Percentiles rank a stretch among this genome's conserved stretches.
Conservation (phyloP, 2,888 invertebrate genomes). For the Eupithecia insigniata region DNA sequence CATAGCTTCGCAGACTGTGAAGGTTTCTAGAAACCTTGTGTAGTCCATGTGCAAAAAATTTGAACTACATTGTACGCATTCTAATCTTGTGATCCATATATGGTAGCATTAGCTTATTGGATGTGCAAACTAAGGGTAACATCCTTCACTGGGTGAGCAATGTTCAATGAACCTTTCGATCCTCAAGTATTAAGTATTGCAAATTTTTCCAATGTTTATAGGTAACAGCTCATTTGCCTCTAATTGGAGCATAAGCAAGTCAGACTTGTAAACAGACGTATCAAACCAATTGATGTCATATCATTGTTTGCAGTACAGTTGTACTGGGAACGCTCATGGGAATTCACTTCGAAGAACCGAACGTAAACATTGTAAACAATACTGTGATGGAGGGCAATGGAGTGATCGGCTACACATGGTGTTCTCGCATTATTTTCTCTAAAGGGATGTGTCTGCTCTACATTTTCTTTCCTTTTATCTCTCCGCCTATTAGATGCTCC, state of each 20-base stretch:
- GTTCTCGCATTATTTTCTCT: not conserved
- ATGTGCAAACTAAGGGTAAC: not conserved
- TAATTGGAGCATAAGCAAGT: conserved; percentile 39
- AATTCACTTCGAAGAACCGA: conserved; percentile 57
- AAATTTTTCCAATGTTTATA: conserved; percentile 36
- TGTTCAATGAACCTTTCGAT: not conserved
- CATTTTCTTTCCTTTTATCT: not conserved
- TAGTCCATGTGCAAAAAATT: not conserved
- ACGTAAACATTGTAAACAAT: conserved; percentile 56
- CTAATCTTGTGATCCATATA: not conserved
- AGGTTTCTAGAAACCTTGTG: not conserved
- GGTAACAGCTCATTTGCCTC: conserved; percentile 45
- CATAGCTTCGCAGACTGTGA: not conserved
- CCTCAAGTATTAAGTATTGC: conserved; percentile 5
- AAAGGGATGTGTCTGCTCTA: not conserved
- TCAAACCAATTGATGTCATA: conserved; percentile 54
- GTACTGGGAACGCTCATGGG: conserved; percentile 57
- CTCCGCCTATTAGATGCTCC: not conserved
- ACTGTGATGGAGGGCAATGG: conserved; percentile 58
- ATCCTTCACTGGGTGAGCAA: not conserved
- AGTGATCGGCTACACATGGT: conserved; percentile 59
- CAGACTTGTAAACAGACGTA: conserved; percentile 46
- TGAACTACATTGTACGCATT: not conserved
- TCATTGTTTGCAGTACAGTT: conserved; percentile 60
- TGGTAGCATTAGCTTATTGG: not conserved